phyloP scores from a whole-genome alignment of 2,113 vertebrate genomes.

The Cyprinus carpio region DNA sequence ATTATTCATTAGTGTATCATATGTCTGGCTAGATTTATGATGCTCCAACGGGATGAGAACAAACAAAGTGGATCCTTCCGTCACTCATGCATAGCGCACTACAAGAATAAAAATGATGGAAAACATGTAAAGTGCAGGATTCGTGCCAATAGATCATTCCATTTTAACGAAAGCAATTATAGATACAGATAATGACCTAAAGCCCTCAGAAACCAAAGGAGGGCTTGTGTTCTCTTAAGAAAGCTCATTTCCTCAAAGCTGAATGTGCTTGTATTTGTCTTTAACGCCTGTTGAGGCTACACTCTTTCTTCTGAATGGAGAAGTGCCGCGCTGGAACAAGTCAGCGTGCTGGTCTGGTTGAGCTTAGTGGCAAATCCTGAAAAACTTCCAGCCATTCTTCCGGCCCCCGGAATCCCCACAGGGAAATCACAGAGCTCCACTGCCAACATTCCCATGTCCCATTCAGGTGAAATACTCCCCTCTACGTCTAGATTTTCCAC shows the following conservation, averaged over 20 bases:
- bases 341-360: constrained; percentile 15
- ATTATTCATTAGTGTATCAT: constrained; percentile 44
- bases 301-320: constrained; percentile 21
- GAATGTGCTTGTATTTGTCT: constrained; percentile 4
- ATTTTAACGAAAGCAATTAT: constrained; percentile 2
- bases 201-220: neutral
- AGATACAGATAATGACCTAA: constrained; percentile 5
- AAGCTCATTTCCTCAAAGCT: neutral
- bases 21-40: constrained; percentile 43
- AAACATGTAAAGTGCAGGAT: constrained; percentile 22
- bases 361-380: constrained; percentile 38
- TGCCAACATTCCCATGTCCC: constrained; percentile 44
- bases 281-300: constrained; percentile 24
- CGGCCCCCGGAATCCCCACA: constrained; percentile 37
- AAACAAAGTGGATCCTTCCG: constrained; percentile 29
- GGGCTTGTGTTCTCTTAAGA: neutral
- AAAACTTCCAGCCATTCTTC: constrained; percentile 48
- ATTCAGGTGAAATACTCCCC: constrained; percentile 59
- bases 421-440: constrained; percentile 47
- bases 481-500: constrained; percentile 61
- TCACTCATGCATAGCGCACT: neutral
- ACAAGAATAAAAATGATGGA: neutral
- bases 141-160: constrained; percentile 11
- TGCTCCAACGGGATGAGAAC: constrained; percentile 29
- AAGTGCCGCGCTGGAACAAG: constrained; percentile 50